Evolutionary conservation across 1,140 invertebrate genomes (phyloP), one percentile per base, ranked within the genome.

Genomic region (Eubasilissa regina): DNA sequence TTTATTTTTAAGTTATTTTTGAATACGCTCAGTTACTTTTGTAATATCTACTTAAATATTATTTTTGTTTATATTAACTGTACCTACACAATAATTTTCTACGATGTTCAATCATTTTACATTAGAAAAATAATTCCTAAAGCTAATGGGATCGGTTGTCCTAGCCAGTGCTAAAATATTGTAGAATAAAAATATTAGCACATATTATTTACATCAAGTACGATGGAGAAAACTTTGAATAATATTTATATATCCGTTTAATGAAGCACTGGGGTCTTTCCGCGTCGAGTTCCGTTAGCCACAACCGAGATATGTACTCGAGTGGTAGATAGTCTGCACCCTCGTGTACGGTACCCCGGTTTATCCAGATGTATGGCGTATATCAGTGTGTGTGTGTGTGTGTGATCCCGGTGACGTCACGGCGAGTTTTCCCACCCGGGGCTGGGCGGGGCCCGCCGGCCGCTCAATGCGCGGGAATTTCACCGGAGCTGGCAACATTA

Each of bases 341-440:
- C 0, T 25, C 19, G 8, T 62, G 12, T 21, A 3, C 25, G 21
- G 58, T 35, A 6, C 25, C 25, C 25, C 25, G 25, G 25, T n/a
- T 58, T 1, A 58, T 21, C 8, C 21, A 35, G 58, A 11, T n/a
- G n/a, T n/a, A n/a, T n/a, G 15, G 12, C 66, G n/a, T n/a, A 13
- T 48, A n/a, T n/a, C n/a, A n/a, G 47, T 48, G 47, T 48, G 47
- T 64, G 35, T 10, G 60, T 1, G 17, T 43, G 7, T 19, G 45
- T 56, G 66, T 70, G 43, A 12, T 48, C 66, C 45, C 66, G 66
- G 47, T 70, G 66, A 70, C 66, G 66, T 70, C 66, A 70, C 45
- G 66, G 58, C 58, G 53, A 10, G 58, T 35, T 62, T 25, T 21
- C 58, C 58, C 25, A 12, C 21, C 25, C 17, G 66, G 47, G 66